Evolutionary conservation across 2,113 vertebrate genomes (phyloP), one percentile per base, ranked within the genome.

Genomic region (Geothlypis trichas): DNA sequence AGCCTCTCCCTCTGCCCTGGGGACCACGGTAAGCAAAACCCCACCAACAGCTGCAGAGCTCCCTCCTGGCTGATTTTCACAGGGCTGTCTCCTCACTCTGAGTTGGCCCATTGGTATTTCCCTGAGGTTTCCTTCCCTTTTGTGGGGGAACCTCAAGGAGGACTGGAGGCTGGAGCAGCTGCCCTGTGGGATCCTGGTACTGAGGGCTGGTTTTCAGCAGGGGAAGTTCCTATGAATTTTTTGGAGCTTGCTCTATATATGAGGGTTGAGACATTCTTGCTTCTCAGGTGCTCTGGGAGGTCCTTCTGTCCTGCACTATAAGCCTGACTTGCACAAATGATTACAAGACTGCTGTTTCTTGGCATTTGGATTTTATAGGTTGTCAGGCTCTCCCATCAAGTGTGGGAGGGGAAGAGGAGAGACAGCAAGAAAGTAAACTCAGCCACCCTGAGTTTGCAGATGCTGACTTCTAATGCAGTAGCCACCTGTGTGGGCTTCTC

Each of bases 271-370:
- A 61, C 6, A 1, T 33, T 92, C 85, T 82, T 84, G 21, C 69
- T 90, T 75, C 73, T 65, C 16, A 37, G 80, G 59, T 74, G 37
- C 46, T 66, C 23, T 93, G 93, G 69, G 80, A 90, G 31, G 83
- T 94, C 19, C 28, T 92, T 4, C 69, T 66, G 80, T 84, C 80
- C 77, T 68, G 87, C 61, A 22, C n/a, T 59, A 22, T 86, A 87
- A 81, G 49, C 33, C 84, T 92, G 90, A 92, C 79, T 92, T 87
- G 90, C 80, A 94, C 80, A 90, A 92, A 72, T 84, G 26, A 84
- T 87, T 94, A 84, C 90, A 92, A 82, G 93, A 65, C 76, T 87
- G 39, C 58, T 51, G 28, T 72, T 92, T 68, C 84, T 51, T 67
- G 66, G 92, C 75, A 77, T 68, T 28, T 54, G 73, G 81, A 27